Evolutionary conservation across 2,113 vertebrate species (phyloP).

Genomic region (Antennarius striatus): DNA sequence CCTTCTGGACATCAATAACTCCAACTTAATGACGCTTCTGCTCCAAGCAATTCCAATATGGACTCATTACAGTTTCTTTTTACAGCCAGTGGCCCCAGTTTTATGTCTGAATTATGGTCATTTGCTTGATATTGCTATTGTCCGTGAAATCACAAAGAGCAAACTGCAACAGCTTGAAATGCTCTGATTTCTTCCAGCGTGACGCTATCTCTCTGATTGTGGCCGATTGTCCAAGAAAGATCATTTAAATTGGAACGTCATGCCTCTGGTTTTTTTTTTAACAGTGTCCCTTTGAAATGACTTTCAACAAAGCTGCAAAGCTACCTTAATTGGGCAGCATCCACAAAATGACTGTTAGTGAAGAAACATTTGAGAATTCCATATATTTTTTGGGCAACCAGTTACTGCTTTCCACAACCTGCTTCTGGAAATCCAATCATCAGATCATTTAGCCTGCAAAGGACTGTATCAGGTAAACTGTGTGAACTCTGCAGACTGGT

Average conservation of each 20-base stretch:
- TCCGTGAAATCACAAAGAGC: slow-evolving; percentile 33
- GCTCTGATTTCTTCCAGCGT: slow-evolving; percentile 22
- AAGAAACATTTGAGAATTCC: neutral
- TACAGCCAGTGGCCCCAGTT: slow-evolving; percentile 2
- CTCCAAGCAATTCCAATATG: neutral
- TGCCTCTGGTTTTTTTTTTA: slow-evolving; percentile 1
- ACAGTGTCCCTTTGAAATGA: slow-evolving; percentile 17
- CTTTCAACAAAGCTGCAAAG: slow-evolving; percentile 39
- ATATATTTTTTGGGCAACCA: no score
- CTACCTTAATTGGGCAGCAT: slow-evolving; percentile 18
- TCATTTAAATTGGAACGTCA: slow-evolving; percentile 43
- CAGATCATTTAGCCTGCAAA: slow-evolving; percentile 12
- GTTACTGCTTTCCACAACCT: no score
- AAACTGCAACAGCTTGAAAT: slow-evolving; percentile 34
- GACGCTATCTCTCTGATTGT: slow-evolving; percentile 49
- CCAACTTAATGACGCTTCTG: slow-evolving; percentile 9
- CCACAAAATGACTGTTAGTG: slow-evolving; percentile 5
- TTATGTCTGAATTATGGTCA: slow-evolving; percentile 6
- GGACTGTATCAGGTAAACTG: slow-evolving; percentile 4
- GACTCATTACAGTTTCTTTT: slow-evolving; percentile 18
- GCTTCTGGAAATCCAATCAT: neutral
- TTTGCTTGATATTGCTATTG: slow-evolving; percentile 28
- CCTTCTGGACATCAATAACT: slow-evolving; percentile 16
- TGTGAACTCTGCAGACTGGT: slow-evolving; percentile 1
- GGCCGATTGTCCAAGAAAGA: slow-evolving; percentile 39